Evolutionary conservation across 2,797 vertebrate genomes (phyloP), one percentile per base, ranked within the genome.

Genomic region (Cryptoblepharus egeriae): DNA sequence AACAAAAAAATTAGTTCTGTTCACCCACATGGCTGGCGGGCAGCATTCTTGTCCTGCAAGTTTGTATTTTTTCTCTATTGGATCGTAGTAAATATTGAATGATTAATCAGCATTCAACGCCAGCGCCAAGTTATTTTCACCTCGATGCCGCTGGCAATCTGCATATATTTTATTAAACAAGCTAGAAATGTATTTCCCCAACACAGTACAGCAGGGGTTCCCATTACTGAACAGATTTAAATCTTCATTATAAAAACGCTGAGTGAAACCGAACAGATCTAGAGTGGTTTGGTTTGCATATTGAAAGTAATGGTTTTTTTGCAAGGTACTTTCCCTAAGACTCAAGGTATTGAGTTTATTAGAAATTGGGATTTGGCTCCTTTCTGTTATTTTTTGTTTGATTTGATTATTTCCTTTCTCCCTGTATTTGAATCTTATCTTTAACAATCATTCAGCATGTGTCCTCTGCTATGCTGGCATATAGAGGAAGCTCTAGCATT

Each of bases 181-280:
- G 83, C 75, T 84, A 83, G 55, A 75, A 87, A 79, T 75, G 13
- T 18, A 88, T 67, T 84, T 84, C 57, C 75, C 52, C 55, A 15
- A 61, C 22, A 63, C 15, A 28, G 58, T 83, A 24, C 37, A 87
- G 49, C 42, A 92, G 16, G 73, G 63, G 32, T 79, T 49, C 55
- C 63, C 85, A 71, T 35, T 32, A 55, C 30, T 74, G 63, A 73
- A 80, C 35, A 83, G 45, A 81, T 63, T 67, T 80, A 74, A 85
- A 89, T 78, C 45, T 80, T 76, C 75, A 80, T 80, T 85, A 75
- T 75, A 85, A 58, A 26, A 75, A 70, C 45, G 63, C 45, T 55
- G 72, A 70, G 49, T 28, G 32, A 69, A 76, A 30, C 37, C 68
- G 82, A 60, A 61, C 49, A 67, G 1, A 24, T 80, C 4, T 37